Percentiles rank a stretch among this genome's conserved stretches.
Evolutionary conservation across 2,113 vertebrate genomes (phyloP).

Genomic region (Pseudorasbora parva): DNA sequence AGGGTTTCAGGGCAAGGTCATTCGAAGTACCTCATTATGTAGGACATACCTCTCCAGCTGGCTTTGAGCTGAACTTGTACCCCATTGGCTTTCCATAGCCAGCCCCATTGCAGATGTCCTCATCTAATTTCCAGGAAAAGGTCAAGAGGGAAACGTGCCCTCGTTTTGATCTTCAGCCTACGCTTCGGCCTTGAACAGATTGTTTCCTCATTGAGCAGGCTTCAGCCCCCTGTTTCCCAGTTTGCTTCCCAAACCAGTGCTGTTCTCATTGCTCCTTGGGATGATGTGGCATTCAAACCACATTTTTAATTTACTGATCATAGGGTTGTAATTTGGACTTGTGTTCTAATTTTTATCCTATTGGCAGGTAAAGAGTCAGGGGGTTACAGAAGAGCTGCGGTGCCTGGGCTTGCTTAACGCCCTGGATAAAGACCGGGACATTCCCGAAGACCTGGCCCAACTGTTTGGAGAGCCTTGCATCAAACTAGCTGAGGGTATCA

Average conservation of each 20-base stretch:
- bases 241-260: neutral
- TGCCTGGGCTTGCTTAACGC: slow-evolving; percentile 81
- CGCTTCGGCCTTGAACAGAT: neutral
- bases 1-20: slow-evolving; percentile 22
- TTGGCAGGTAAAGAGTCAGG: slow-evolving; percentile 77
- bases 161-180: slow-evolving; percentile 32
- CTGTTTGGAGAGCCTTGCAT: slow-evolving; percentile 82
- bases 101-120: slow-evolving; percentile 32
- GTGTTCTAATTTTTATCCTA: neutral
- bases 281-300: neutral
- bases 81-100: slow-evolving; percentile 6
- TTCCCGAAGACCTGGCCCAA: slow-evolving; percentile 79
- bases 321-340: neutral
- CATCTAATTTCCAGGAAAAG: slow-evolving; percentile 33
- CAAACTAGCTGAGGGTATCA: slow-evolving; percentile 84
- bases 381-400: slow-evolving; percentile 80
- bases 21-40: slow-evolving; percentile 10
- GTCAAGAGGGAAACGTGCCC: slow-evolving; percentile 35
- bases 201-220: slow-evolving; percentile 23
- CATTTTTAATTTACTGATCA: neutral
- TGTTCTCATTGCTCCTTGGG: neutral
- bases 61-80: slow-evolving; percentile 20
- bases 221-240: neutral
- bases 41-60: slow-evolving; percentile 40
- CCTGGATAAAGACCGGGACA: slow-evolving; percentile 78